Percentiles rank a stretch among this genome's conserved stretches.
Evolutionary conservation across 2,113 vertebrate genomes (phyloP).

Genomic region (Proteles cristata): DNA sequence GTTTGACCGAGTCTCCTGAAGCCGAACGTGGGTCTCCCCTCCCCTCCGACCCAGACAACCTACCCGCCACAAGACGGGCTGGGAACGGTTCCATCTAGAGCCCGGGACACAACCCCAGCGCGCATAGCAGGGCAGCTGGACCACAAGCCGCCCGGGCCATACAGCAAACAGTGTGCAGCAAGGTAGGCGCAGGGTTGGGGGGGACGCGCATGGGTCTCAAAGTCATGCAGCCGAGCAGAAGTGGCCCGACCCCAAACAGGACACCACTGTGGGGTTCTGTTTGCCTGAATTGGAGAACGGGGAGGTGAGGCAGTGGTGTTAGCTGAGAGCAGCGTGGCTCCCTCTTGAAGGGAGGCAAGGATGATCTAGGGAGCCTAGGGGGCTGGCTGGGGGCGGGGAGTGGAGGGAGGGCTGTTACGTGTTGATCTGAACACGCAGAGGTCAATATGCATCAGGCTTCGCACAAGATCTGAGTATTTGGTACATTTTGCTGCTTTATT

Average conservation of each 20-base stretch:
- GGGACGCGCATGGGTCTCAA: accelerated
- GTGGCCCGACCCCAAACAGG: not conserved
- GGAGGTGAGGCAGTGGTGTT: too few relatives aligned
- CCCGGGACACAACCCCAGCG: not conserved
- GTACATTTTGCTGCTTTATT: not conserved
- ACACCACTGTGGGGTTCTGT: not conserved
- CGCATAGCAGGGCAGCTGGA: not conserved
- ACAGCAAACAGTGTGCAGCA: not conserved
- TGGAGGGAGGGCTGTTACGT: too few relatives aligned
- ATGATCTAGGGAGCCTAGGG: not conserved
- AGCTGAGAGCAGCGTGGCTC: not conserved
- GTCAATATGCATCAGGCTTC: not conserved
- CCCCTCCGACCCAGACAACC: not conserved
- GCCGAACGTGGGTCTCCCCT: not conserved
- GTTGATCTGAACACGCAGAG: not conserved
- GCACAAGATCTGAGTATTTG: too few relatives aligned
- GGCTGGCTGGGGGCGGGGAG: not conserved
- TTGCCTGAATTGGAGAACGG: not conserved
- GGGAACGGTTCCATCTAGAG: not conserved
- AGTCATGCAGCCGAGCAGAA: not conserved
- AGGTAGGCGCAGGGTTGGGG: not conserved
- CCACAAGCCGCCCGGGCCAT: accelerated
- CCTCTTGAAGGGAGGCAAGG: not conserved
- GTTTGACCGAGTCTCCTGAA: not conserved
- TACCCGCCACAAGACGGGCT: accelerated